Evolutionary conservation across 2,113 vertebrate species (phyloP).

Genomic region (Perca flavescens): DNA sequence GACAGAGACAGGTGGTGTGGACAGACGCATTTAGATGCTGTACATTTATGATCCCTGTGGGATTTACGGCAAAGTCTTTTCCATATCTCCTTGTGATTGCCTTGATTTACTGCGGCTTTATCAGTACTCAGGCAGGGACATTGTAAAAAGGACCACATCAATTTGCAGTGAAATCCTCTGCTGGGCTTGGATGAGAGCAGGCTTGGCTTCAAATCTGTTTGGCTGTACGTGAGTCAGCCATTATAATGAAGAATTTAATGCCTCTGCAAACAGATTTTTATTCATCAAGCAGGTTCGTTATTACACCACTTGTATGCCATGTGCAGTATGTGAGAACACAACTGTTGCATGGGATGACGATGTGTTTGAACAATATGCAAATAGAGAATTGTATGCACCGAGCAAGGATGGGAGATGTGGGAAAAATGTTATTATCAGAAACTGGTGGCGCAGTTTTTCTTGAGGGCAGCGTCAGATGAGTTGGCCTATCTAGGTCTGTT

Average conservation of each 20-base stretch:
- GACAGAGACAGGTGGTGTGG: conserved; percentile 34
- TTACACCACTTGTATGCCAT: neutral
- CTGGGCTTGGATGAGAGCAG: conserved; percentile 57
- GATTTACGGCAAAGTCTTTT: conserved; percentile 70
- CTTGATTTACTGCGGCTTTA: conserved; percentile 76
- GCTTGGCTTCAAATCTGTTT: conserved; percentile 54
- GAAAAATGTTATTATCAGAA: neutral
- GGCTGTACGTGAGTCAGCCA: conserved; percentile 59
- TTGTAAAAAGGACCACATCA: conserved; percentile 72
- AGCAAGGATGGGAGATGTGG: neutral
- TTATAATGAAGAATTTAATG: conserved; percentile 53
- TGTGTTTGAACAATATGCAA: conserved; percentile 7
- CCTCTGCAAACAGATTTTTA: conserved; percentile 48
- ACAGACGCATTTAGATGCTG: conserved; percentile 62
- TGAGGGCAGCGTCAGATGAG: neutral
- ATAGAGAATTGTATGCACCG: neutral
- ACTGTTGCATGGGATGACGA: conserved; percentile 2
- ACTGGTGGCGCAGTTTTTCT: neutral
- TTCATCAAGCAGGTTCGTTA: conserved; percentile 41
- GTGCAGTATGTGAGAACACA: conserved; percentile 2
- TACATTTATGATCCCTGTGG: conserved; percentile 67
- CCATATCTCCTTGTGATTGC: conserved; percentile 72
- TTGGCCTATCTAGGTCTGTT: neutral
- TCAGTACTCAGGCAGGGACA: conserved; percentile 67
- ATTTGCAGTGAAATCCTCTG: conserved; percentile 76